Conservation (phyloP, 2,888 invertebrate species). For the Tetranychus piercei region DNA sequence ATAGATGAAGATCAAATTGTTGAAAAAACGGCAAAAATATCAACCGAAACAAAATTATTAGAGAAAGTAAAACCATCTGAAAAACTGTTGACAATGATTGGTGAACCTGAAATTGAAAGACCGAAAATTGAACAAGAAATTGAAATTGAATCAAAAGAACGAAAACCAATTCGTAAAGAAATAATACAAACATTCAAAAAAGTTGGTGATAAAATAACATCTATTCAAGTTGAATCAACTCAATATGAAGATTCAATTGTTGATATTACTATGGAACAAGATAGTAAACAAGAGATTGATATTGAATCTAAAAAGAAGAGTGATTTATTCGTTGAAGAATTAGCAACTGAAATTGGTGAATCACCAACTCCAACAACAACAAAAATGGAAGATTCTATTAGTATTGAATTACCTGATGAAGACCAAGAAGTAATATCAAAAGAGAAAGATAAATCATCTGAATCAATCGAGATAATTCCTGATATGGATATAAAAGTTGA, state of each 20-base stretch:
- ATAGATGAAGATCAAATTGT: background rate
- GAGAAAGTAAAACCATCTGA: background rate
- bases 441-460: background rate
- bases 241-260: background rate
- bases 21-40: background rate
- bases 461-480: background rate
- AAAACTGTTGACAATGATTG: background rate
- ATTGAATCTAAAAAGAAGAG: background rate
- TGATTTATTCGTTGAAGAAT: background rate
- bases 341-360: background rate
- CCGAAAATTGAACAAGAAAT: background rate
- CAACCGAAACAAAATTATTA: background rate
- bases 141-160: background rate
- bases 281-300: background rate
- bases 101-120: background rate
- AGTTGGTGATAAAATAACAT: background rate
- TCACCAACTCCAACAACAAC: background rate
- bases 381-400: background rate
- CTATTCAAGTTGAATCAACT: background rate
- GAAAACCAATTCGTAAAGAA: background rate
- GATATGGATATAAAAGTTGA: background rate
- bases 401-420: background rate
- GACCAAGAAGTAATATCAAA: background rate
- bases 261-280: background rate
- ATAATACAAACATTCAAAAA: background rate